phyloP scores from a whole-genome alignment of 2,888 invertebrate species.

The Drosophila mulleri region DNA sequence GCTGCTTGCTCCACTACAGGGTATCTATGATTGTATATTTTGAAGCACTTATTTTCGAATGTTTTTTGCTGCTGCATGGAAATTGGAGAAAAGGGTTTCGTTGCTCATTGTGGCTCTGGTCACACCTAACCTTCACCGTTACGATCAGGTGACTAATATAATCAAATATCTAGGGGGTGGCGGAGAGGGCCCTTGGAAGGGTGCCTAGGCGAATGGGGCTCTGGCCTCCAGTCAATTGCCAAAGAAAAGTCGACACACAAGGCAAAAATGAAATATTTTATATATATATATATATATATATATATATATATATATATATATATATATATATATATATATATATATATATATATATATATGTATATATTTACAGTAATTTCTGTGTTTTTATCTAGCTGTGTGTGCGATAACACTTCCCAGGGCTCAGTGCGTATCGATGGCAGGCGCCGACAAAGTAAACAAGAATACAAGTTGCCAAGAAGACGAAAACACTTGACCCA shows the following conservation, averaged over 20 bases:
- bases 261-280: conserved; percentile 13
- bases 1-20: neutral
- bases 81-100: neutral
- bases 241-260: conserved; percentile 7
- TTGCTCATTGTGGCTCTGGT: conserved; percentile 1
- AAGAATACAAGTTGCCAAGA: conserved; percentile 44
- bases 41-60: neutral
- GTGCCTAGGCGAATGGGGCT: conserved; percentile 10
- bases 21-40: neutral
- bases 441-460: conserved; percentile 56
- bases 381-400: conserved; percentile 41
- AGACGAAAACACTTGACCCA: conserved; percentile 49
- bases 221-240: conserved; percentile 16
- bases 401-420: conserved; percentile 46
- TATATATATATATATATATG: conserved; percentile 12
- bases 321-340: conserved; percentile 5
- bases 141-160: conserved; percentile 35
- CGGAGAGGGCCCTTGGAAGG: neutral
- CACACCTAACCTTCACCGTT: neutral
- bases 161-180: neutral
- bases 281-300: conserved; percentile 8
- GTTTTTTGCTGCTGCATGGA: conserved; percentile 1
- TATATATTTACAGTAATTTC: conserved; percentile 26
- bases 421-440: conserved; percentile 43
- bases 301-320: conserved; percentile 24